Percentiles rank a stretch among this genome's conserved stretches.
These are phyloP conservation scores for Ornithoptera priamus DNA, from an alignment of 2,888 invertebrate species.

Conservation along the genomic window DNA sequence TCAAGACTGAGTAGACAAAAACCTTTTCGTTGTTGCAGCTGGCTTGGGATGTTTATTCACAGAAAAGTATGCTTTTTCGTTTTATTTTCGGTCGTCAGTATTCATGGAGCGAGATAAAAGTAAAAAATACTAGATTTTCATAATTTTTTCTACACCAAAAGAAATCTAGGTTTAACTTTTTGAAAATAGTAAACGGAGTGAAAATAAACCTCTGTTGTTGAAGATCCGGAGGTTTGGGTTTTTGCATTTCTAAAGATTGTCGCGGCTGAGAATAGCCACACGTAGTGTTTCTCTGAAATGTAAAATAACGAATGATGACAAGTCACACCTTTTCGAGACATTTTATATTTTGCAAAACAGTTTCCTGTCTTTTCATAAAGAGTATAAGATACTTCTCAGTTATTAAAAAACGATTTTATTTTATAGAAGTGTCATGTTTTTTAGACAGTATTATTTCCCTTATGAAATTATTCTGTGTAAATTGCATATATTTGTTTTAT, in stretches of 20 bases:
- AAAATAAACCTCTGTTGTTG: slow-evolving; percentile 5
- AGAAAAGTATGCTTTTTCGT: slow-evolving; percentile 14
- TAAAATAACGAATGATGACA: slow-evolving; percentile 2
- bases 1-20: neutral
- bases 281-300: slow-evolving; percentile 4
- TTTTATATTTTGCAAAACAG: neutral
- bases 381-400: neutral
- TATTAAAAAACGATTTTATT: neutral
- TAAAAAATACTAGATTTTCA: neutral
- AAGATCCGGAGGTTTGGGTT: neutral
- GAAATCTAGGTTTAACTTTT: slow-evolving; percentile 11
- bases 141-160: slow-evolving; percentile 2
- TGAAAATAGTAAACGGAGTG: slow-evolving; percentile 1
- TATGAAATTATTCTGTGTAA: neutral
- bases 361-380: neutral
- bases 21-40: slow-evolving; percentile 6
- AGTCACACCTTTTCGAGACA: neutral
- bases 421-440: neutral
- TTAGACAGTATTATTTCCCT: neutral
- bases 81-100: slow-evolving; percentile 17
- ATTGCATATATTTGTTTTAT: neutral
- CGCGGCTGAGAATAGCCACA: slow-evolving; percentile 1
- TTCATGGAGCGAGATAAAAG: slow-evolving; percentile 3
- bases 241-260: slow-evolving; percentile 9
- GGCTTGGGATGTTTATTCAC: slow-evolving; percentile 14